A percentile compares a stretch with the other conserved stretches of the same genome.
These are phyloP conservation scores for Ruditapes philippinarum DNA, from an alignment of 1,140 invertebrate species.

Conservation along the genomic window DNA sequence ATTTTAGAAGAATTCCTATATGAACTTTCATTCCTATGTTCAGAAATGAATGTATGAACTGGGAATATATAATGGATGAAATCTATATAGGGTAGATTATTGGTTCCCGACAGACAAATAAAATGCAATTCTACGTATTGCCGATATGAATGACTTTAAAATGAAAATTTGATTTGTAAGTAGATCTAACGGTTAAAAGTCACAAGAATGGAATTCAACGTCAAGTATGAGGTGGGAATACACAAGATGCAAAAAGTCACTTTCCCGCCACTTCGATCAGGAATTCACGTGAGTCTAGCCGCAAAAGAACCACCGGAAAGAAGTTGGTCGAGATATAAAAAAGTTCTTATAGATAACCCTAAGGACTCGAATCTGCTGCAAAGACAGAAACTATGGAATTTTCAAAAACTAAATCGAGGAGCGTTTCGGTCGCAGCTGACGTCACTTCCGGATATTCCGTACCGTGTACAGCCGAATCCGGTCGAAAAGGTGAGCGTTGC, in stretches of 20 bases:
- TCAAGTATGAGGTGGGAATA: neutral
- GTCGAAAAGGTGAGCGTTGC: slow-evolving; percentile 53
- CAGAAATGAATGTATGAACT: no score
- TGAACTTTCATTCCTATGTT: no score
- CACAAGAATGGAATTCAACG: neutral
- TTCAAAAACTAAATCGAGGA: slow-evolving; percentile 63
- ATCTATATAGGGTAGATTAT: no score
- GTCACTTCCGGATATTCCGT: slow-evolving; percentile 63
- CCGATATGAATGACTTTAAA: no score
- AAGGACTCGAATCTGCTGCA: slow-evolving; percentile 59
- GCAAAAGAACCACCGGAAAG: slow-evolving; percentile 51
- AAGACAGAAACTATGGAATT: slow-evolving; percentile 64
- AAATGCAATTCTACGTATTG: no score
- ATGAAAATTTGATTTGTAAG: no score
- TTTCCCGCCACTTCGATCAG: slow-evolving; percentile 45
- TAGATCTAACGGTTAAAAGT: no score
- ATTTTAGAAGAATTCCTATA: no score
- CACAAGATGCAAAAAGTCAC: slow-evolving; percentile 51
- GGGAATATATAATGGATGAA: no score
- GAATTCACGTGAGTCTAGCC: slow-evolving; percentile 38
- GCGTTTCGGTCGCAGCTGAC: slow-evolving; percentile 58
- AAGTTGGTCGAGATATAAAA: slow-evolving; percentile 58
- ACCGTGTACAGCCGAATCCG: slow-evolving; percentile 29
- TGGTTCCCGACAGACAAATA: no score
- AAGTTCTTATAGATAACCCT: slow-evolving; percentile 62